These are phyloP conservation scores for Eulithis testata DNA, from an alignment of 2,888 invertebrate genomes.

Conservation along the genomic window DNA sequence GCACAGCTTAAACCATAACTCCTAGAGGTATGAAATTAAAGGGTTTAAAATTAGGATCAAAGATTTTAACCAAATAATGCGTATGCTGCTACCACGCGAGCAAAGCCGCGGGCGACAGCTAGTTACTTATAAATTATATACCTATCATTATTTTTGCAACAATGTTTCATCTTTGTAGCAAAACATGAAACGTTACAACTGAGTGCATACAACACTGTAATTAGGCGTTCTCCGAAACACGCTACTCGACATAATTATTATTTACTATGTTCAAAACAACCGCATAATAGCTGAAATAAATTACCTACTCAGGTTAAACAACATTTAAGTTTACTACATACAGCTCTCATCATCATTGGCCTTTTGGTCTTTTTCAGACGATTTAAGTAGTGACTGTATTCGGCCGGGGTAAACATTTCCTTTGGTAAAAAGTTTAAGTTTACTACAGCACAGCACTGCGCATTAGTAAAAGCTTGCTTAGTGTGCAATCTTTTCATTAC, in stretches of 20 bases:
- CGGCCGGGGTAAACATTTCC: no score
- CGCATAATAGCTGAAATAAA: slow-evolving; percentile 31
- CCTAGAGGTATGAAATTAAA: no score
- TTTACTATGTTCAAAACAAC: slow-evolving; percentile 34
- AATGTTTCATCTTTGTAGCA: neutral
- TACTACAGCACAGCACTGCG: slow-evolving; percentile 2
- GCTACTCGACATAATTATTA: slow-evolving; percentile 30
- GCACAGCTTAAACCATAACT: no score
- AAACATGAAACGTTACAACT: slow-evolving; percentile 18
- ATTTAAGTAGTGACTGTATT: no score
- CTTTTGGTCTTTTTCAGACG: no score
- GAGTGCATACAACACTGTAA: slow-evolving; percentile 37
- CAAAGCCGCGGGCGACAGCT: no score
- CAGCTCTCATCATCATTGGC: no score
- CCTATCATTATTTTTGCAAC: neutral
- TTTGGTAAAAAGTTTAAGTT: no score
- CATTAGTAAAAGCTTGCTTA: neutral
- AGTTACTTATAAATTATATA: no score
- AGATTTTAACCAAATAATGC: no score
- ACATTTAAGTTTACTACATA: neutral
- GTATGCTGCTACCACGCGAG: no score
- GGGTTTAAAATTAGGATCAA: no score
- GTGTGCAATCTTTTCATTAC: neutral
- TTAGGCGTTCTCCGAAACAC: slow-evolving; percentile 31
- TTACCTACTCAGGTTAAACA: slow-evolving; percentile 8